phyloP scores from a whole-genome alignment of 2,113 vertebrate genomes.

The Panthera leo region DNA sequence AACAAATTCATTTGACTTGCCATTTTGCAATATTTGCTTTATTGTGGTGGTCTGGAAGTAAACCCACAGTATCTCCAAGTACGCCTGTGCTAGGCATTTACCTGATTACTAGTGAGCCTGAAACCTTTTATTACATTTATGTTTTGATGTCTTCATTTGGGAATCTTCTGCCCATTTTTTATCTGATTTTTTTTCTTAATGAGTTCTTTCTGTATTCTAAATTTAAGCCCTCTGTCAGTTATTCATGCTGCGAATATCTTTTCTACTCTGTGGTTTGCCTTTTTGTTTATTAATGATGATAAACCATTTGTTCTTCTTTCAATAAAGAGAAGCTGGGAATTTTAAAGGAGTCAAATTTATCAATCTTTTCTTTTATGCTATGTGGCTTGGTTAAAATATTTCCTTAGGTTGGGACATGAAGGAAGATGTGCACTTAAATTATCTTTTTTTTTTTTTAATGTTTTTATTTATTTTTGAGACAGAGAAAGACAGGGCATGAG shows the following conservation, averaged over 20 bases:
- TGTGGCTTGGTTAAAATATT: background rate
- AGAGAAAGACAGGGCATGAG: too few relatives aligned
- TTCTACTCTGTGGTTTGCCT: background rate
- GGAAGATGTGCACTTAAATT: background rate
- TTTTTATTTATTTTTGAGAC: too few relatives aligned
- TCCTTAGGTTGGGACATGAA: background rate
- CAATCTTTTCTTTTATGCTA: background rate
- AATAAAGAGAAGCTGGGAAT: background rate
- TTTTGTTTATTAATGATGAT: background rate
- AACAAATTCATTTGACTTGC: background rate
- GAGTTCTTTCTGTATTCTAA: background rate
- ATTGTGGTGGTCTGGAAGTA: background rate
- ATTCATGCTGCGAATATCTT: background rate
- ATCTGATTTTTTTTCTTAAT: background rate
- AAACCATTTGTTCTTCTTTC: background rate
- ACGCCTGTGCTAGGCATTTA: background rate
- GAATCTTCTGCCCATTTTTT: background rate
- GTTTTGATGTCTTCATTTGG: slow-evolving; percentile 4
- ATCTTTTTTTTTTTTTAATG: background rate
- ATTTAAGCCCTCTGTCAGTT: background rate
- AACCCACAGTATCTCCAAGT: background rate
- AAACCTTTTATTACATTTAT: background rate
- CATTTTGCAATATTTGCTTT: background rate
- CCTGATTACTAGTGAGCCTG: background rate
- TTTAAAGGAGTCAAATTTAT: slow-evolving; percentile 18